Conservation (phyloP, 53 echinoderm and acorn worm genomes). For the Henricia sp. region DNA sequence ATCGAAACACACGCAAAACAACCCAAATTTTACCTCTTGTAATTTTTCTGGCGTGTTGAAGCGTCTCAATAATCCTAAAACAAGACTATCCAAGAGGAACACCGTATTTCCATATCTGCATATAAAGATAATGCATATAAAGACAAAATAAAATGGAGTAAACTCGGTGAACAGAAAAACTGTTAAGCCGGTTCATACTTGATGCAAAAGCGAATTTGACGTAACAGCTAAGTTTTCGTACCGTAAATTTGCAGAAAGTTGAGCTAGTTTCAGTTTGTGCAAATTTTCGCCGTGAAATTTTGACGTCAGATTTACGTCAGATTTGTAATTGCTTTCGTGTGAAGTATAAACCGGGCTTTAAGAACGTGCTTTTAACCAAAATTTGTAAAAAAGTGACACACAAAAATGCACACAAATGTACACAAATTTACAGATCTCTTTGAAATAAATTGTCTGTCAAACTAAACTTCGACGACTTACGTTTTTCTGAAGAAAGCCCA, state of each 20-base stretch:
- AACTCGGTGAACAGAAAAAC: too few species aligned
- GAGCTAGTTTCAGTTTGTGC: too few species aligned
- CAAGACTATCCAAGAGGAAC: constrained; percentile 63
- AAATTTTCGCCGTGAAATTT: too few species aligned
- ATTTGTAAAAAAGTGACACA: background rate
- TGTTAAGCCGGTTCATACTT: too few species aligned
- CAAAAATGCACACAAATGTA: background rate
- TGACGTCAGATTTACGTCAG: too few species aligned
- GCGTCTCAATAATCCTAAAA: constrained; percentile 61
- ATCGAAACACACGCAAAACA: too few species aligned
- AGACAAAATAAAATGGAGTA: background rate
- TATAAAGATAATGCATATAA: background rate
- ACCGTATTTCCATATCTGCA: constrained; percentile 77
- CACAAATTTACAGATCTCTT: background rate
- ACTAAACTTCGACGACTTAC: constrained; percentile 57
- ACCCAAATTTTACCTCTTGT: constrained; percentile 72
- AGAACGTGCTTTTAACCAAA: too few species aligned
- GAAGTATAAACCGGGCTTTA: too few species aligned
- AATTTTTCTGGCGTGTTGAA: constrained; percentile 86
- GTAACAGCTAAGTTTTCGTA: too few species aligned
- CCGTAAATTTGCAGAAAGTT: too few species aligned
- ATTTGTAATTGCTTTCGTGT: too few species aligned
- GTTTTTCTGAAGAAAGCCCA: constrained; percentile 76
- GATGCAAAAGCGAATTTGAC: too few species aligned
- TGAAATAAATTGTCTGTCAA: background rate